Evolutionary conservation across 2,113 vertebrate species (phyloP), one percentile per base, ranked within the genome.

Genomic region (Platanista minor): DNA sequence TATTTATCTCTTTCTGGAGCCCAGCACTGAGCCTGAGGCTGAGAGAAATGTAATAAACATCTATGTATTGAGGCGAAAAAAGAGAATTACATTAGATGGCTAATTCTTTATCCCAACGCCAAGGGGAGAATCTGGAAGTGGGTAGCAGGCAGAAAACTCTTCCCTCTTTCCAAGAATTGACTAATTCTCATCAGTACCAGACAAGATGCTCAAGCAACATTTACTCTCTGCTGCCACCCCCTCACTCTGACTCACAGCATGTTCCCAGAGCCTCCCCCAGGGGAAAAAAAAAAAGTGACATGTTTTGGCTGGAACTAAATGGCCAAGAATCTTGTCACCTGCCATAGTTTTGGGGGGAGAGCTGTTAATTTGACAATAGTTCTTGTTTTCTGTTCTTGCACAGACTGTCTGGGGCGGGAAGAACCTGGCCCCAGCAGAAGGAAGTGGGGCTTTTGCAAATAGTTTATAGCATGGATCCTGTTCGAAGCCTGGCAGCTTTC

Each of bases 291-390:
- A 97, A 97, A 97, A 95, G 94, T 96, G 98, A 96, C 98, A 97
- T 98, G 98, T 99, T 98, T 98, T 98, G 98, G 96, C 98, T 99
- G 95, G 96, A 98, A 98, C 91, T 96, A 97, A 96, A 80, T 91
- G 98, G 97, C 98, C 98, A 96, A 97, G 97, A 97, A 98, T 98
- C 98, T 98, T 98, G 72, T 98, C 98, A 98, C 98, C 98, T 98
- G 98, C 98, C 98, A 95, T 90, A 97, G 66, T 91, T 96, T 96
- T 94, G 93, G 96, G 81, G 61, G 41, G 49, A 88, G 85, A 96
- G 75, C 90, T 94, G 78, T 97, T 86, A 90, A 88, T 97, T 93
- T 98, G 97, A 96, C 61, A 97, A 96, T 97, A 95, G 97, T 36
- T 39, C 95, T 98, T 98, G 94, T 49, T 94, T 98, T 97, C 46